phyloP scores from a whole-genome alignment of 2,888 invertebrate species.

The Agrenia bidenticulata region DNA sequence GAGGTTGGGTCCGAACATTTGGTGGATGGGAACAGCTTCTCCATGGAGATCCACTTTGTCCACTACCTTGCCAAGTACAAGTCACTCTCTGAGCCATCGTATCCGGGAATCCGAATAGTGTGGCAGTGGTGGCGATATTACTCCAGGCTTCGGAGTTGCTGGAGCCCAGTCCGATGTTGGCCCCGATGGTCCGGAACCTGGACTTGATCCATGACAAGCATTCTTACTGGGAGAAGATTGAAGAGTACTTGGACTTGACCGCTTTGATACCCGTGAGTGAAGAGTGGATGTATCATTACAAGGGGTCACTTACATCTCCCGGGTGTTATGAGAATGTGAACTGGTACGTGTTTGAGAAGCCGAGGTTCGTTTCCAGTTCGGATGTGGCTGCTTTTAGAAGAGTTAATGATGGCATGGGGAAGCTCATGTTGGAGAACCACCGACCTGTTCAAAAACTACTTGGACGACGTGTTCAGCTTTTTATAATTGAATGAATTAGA shows the following conservation, averaged over 20 bases:
- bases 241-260: background rate
- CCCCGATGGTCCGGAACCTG: background rate
- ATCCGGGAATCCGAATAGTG: constrained; percentile 60
- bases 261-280: background rate
- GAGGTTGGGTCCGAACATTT: constrained; percentile 71
- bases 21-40: constrained; percentile 68
- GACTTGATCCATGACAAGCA: too few species aligned
- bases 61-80: constrained; percentile 66
- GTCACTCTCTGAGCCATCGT: constrained; percentile 59
- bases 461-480: too few species aligned
- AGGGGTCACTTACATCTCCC: constrained; percentile 12
- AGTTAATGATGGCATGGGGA: background rate
- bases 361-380: background rate
- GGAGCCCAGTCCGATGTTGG: constrained; percentile 18
- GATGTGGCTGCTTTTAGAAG: background rate
- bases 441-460: constrained; percentile 18
- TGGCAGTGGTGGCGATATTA: constrained; percentile 67
- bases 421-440: constrained; percentile 20
- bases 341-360: constrained; percentile 2
- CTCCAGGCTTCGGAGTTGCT: constrained; percentile 69
- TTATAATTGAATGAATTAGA: too few species aligned
- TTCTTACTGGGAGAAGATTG: background rate
- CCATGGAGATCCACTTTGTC: constrained; percentile 76
- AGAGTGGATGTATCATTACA: background rate
- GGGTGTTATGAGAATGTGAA: background rate